Conservation (phyloP, 2,888 invertebrate species). For the Prosapia bicincta region DNA sequence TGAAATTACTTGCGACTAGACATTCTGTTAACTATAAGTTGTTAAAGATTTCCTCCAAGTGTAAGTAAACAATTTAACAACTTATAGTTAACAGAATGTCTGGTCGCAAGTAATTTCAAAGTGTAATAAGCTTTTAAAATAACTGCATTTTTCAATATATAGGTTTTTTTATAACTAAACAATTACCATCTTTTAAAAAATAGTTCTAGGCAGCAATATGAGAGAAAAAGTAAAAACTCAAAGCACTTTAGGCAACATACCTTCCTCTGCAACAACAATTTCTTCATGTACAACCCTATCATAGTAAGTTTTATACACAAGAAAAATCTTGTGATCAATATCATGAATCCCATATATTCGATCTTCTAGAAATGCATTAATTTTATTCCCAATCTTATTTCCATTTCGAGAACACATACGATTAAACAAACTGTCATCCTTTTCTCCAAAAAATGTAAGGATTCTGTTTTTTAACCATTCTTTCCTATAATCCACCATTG, state of each 20-base stretch:
- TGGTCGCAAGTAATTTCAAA: too few species aligned
- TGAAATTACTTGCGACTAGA: too few species aligned
- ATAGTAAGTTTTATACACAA: constrained; percentile 64
- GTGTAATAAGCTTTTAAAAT: too few species aligned
- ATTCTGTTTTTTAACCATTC: constrained; percentile 68
- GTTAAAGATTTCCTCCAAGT: too few species aligned
- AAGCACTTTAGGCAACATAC: constrained; percentile 53
- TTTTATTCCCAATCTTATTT: constrained; percentile 52
- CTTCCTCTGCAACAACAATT: constrained; percentile 66
- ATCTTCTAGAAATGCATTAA: constrained; percentile 54
- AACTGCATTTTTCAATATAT: too few species aligned
- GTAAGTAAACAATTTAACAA: too few species aligned
- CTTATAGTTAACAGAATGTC: too few species aligned
- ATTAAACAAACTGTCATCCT: constrained; percentile 55
- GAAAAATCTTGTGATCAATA: constrained; percentile 59
- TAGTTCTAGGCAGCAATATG: too few species aligned
- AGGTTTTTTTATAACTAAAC: too few species aligned
- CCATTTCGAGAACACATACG: constrained; percentile 54
- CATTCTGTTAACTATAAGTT: too few species aligned
- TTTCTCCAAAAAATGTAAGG: constrained; percentile 55
- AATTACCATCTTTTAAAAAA: too few species aligned
- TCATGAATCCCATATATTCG: constrained; percentile 50
- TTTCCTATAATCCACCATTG: constrained; percentile 55
- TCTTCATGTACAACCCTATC: constrained; percentile 73
- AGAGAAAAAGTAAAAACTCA: neutral